A percentile compares a stretch with the other conserved stretches of the same genome.
These are phyloP conservation scores for Tupaia tana DNA, from an alignment of 2,113 vertebrate genomes.

Conservation along the genomic window DNA sequence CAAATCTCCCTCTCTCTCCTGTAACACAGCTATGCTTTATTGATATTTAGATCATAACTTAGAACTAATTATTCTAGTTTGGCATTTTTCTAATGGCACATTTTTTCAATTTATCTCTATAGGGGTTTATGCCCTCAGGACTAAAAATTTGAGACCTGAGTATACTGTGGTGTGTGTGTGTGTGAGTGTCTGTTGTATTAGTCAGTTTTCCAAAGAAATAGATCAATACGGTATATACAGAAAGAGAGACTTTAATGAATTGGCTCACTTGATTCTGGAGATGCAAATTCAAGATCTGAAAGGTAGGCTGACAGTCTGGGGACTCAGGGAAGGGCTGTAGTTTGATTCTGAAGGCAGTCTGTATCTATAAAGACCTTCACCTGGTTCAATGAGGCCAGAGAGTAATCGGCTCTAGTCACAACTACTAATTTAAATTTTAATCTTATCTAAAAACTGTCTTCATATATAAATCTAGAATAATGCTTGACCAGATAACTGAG, in stretches of 20 bases:
- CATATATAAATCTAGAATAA: neutral
- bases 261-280: neutral
- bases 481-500: neutral
- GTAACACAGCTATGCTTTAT: neutral
- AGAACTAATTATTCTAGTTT: neutral
- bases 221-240: neutral
- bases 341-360: neutral
- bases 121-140: neutral
- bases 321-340: too few species aligned
- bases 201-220: neutral
- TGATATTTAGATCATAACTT: slow-evolving; percentile 38
- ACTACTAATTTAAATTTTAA: neutral
- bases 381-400: neutral
- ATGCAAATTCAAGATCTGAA: neutral
- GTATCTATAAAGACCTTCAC: neutral
- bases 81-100: neutral
- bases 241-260: neutral
- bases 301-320: neutral
- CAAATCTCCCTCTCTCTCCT: neutral
- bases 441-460: neutral
- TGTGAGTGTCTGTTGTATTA: neutral
- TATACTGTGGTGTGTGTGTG: neutral
- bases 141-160: slow-evolving; percentile 35
- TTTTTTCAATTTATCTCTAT: neutral
- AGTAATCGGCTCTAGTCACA: neutral